Percentiles rank a stretch among this genome's conserved stretches.
Conservation (phyloP, 2,888 invertebrate genomes). For the Luperina testacea region DNA sequence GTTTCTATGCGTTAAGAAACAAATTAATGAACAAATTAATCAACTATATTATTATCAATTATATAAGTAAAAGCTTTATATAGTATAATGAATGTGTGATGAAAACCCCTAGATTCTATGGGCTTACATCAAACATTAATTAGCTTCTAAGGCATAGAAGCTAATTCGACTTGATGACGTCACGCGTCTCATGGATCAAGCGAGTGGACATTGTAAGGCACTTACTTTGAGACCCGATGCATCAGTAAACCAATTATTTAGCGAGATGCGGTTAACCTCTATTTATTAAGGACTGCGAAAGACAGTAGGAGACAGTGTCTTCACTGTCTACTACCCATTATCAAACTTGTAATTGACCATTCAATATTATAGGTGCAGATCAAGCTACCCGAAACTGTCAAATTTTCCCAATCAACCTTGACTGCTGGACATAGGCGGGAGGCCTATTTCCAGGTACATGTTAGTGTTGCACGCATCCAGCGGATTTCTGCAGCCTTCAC, state of each 20-base stretch:
- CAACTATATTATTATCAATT: not conserved
- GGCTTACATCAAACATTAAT: too few species aligned
- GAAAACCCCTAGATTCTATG: not conserved
- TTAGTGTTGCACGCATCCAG: too few species aligned
- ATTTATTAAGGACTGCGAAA: not conserved
- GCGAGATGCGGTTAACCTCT: not conserved
- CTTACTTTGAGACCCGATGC: slow-evolving; percentile 25
- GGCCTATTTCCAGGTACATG: too few species aligned
- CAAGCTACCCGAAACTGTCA: too few species aligned
- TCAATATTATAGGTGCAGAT: too few species aligned
- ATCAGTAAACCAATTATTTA: slow-evolving; percentile 14
- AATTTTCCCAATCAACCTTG: too few species aligned
- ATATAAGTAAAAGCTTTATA: too few species aligned
- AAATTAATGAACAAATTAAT: not conserved
- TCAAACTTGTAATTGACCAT: too few species aligned
- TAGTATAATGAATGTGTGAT: not conserved
- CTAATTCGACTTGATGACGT: slow-evolving; percentile 2
- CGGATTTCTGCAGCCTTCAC: too few species aligned
- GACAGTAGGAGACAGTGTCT: too few species aligned
- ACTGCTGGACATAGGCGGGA: too few species aligned
- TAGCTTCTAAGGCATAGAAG: not conserved
- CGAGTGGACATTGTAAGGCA: not conserved
- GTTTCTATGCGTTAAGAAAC: not conserved
- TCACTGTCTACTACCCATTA: too few species aligned
- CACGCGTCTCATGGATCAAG: not conserved